Conservation (phyloP, 2,113 vertebrate genomes). For the Ifrita kowaldi region DNA sequence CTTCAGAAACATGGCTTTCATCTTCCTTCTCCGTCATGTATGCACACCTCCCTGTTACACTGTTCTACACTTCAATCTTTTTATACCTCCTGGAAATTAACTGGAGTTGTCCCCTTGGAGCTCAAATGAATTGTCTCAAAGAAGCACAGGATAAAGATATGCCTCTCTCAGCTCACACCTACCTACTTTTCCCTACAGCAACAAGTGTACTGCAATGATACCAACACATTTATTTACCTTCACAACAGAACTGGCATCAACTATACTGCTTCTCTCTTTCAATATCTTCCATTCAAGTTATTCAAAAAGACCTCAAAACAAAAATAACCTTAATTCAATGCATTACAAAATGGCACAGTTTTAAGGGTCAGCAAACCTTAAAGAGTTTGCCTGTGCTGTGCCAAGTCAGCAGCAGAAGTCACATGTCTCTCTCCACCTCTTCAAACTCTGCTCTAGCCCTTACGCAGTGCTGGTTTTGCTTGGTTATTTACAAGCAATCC, state of each 20-base stretch:
- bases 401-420: neutral
- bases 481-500: neutral
- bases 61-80: neutral
- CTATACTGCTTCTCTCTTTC: neutral
- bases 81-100: neutral
- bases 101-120: neutral
- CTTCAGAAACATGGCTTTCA: neutral
- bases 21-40: neutral
- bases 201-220: neutral
- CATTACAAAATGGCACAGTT: neutral
- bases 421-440: neutral
- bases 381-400: neutral
- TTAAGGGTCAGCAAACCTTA: neutral
- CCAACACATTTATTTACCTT: neutral
- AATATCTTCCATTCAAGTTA: neutral
- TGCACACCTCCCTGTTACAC: neutral
- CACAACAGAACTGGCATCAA: neutral
- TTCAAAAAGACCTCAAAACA: neutral
- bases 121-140: neutral
- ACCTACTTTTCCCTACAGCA: neutral
- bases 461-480: neutral
- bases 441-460: neutral
- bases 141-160: neutral
- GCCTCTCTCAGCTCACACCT: neutral
- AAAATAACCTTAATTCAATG: neutral